phyloP scores from a whole-genome alignment of 2,113 vertebrate species.

The Nicator chloris region DNA sequence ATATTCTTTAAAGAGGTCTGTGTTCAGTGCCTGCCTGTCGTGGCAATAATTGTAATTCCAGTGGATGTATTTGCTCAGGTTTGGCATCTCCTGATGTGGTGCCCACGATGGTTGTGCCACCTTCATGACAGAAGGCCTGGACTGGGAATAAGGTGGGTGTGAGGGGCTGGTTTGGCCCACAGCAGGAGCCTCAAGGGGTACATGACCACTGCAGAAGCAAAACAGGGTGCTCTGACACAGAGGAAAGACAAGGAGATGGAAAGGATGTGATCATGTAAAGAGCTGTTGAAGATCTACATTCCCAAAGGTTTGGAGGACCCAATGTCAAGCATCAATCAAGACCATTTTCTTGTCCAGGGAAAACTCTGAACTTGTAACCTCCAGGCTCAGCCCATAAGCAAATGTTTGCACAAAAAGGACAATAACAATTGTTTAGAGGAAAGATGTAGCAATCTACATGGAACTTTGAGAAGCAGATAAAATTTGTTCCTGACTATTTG shows the following conservation, averaged over 20 bases:
- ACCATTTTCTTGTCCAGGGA: neutral
- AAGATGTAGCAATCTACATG: constrained; percentile 51
- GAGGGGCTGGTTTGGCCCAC: neutral
- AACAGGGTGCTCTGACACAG: neutral
- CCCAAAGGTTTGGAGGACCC: neutral
- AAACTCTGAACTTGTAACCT: constrained; percentile 4
- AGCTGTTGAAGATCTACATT: neutral
- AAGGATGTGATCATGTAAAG: neutral
- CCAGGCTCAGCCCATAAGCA: constrained; percentile 9
- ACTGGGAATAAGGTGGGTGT: neutral
- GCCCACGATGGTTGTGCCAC: neutral
- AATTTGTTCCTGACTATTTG: constrained; percentile 15
- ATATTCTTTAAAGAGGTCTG: neutral
- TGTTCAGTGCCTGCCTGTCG: neutral
- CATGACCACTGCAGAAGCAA: neutral
- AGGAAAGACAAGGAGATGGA: neutral
- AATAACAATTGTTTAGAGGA: constrained; percentile 47
- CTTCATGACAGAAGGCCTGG: neutral
- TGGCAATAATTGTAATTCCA: neutral
- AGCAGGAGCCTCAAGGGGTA: neutral
- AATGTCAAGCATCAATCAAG: neutral
- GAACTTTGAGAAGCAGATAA: constrained; percentile 35
- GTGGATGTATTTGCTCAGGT: neutral
- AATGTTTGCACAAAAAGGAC: constrained; percentile 57
- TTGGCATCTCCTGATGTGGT: neutral